Evolutionary conservation across 1,140 invertebrate genomes (phyloP), one percentile per base, ranked within the genome.

Genomic region (Cryptotermes secundus): DNA sequence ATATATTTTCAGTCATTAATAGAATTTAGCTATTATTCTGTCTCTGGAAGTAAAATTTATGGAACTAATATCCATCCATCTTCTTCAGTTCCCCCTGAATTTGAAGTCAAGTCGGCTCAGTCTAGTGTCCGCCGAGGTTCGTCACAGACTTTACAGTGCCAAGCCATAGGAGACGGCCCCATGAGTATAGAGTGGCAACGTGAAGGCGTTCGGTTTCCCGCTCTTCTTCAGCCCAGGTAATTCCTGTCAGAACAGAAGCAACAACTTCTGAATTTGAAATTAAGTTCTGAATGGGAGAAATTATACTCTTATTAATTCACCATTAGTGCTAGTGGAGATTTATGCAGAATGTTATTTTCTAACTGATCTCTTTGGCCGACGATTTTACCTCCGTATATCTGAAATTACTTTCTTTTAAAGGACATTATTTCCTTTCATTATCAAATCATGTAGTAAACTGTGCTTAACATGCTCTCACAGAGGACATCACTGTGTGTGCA

Each of bases 161-260:
- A 90, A 84, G 90, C 91, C 0, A 88, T 89, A 65, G 92, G 92
- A 7, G 91, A 92, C 85, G 88, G 88, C 53, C 92, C 91, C 12
- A 87, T 92, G 34, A 90, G 87, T 26, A 88, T 92, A 10, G 87
- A 87, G 10, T 92, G 91, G 91, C 84, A 87, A 31, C 72, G 85
- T 34, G 87, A 87, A 83, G 87, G 87, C 7, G 53, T 84, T 36
- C 31, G 83, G 80, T 59, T 87, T 22, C 82, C 85, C 24, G 49
- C 85, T 31, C 86, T 81, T 34, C 72, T 84, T n/a, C 85, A 87
- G 45, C 82, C 86, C 22, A 87, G 86, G 87, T 88, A 85, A 80
- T 79, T 16, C n/a, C 83, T 49, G 45, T 49, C 45, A 49, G 45
- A 49, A 19, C 45, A 49, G 9, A 49, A 49, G 16, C 7, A 49